Evolutionary conservation across 2,113 vertebrate species (phyloP).

Genomic region (Condylura cristata): DNA sequence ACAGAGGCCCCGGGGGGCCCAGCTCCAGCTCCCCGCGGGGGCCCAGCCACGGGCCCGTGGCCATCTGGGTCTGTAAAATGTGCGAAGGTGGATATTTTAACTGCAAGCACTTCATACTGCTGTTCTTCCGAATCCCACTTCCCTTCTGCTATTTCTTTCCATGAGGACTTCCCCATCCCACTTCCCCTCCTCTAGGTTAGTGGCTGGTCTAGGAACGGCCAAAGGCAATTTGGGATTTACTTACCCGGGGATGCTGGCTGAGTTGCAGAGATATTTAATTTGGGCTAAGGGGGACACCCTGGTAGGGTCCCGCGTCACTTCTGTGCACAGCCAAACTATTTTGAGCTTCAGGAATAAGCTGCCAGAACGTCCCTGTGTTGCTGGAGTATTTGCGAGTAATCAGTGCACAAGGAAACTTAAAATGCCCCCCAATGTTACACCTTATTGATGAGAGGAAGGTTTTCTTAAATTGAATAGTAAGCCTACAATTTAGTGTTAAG

Average conservation of each 20-base stretch:
- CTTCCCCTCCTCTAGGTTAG: background rate
- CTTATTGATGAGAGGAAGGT: background rate
- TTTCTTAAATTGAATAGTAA: background rate
- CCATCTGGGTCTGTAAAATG: background rate
- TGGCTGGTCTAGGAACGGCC: background rate
- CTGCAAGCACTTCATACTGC: background rate
- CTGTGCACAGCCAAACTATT: background rate
- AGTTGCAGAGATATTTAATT: too few relatives aligned
- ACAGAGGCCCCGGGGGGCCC: too few relatives aligned
- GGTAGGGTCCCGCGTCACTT: background rate
- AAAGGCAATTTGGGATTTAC: background rate
- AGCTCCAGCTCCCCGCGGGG: too few relatives aligned
- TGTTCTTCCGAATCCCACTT: background rate
- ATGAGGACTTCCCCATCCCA: background rate
- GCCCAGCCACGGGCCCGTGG: background rate
- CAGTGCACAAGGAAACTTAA: background rate
- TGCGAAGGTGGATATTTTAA: background rate
- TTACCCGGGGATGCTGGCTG: background rate
- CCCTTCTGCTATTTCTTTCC: background rate
- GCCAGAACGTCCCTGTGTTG: background rate
- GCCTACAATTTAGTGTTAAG: background rate
- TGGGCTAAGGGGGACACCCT: background rate
- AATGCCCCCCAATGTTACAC: background rate
- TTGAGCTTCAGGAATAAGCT: background rate
- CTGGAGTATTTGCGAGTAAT: background rate